Evolutionary conservation across 2,113 vertebrate species (phyloP).

Genomic region (Hucho hucho): DNA sequence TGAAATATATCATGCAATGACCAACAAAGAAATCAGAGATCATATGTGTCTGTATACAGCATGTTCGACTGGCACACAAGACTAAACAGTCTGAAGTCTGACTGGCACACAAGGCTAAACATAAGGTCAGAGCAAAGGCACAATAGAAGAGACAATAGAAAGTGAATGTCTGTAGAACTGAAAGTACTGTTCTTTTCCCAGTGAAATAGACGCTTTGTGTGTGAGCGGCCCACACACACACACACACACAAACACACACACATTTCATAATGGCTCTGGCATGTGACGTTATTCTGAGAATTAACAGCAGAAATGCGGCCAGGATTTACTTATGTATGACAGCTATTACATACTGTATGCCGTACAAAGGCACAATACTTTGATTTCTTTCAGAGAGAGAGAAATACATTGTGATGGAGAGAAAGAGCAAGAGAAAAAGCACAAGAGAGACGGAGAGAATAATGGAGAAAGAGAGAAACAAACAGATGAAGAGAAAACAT

Average conservation of each 20-base stretch:
- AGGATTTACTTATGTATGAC: background rate
- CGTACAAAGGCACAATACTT: background rate
- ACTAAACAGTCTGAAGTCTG: no score
- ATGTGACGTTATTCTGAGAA: slow-evolving; percentile 55
- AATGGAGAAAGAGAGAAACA: background rate
- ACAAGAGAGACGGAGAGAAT: background rate
- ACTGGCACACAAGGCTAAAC: no score
- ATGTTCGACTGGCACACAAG: no score
- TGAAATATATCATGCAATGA: no score
- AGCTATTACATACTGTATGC: slow-evolving; percentile 5
- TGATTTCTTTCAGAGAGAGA: background rate
- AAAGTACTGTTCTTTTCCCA: background rate
- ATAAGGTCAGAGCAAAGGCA: no score
- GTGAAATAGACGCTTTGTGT: slow-evolving; percentile 14
- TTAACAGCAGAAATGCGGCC: slow-evolving; percentile 39
- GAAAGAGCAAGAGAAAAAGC: background rate
- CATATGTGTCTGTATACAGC: no score
- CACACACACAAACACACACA: slow-evolving; percentile 49
- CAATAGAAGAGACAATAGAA: no score
- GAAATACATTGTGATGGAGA: background rate
- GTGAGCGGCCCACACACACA: slow-evolving; percentile 58
- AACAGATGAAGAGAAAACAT: background rate
- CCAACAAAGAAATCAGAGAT: no score
- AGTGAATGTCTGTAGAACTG: no score
- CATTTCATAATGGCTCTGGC: slow-evolving; percentile 13